A percentile compares a stretch with the other conserved stretches of the same genome.
phyloP scores from a whole-genome alignment of 2,797 vertebrate genomes.

The Coreius guichenoti region DNA sequence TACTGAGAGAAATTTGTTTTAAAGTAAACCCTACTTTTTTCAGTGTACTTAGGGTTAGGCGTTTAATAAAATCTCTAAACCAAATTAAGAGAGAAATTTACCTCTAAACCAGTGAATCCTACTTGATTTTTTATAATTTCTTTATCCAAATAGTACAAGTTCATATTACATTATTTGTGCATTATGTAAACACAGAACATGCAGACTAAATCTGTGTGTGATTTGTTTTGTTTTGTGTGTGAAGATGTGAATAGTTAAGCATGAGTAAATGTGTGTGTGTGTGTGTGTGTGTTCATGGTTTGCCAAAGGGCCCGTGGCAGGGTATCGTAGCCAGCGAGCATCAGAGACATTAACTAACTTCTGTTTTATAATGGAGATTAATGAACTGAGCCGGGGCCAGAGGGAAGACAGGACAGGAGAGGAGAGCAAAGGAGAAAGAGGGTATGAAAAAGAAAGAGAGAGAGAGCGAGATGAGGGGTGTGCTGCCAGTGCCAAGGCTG shows the following conservation, averaged over 20 bases:
- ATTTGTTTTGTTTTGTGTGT: background rate
- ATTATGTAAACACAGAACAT: background rate
- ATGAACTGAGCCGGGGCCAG: conserved; percentile 72
- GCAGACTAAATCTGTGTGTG: background rate
- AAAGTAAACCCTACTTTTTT: background rate
- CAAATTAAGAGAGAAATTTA: background rate
- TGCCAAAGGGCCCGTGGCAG: conserved; percentile 67
- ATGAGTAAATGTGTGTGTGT: conserved; percentile 19
- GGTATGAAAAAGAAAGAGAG: conserved; percentile 26
- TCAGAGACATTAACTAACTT: conserved; percentile 83
- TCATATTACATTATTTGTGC: background rate
- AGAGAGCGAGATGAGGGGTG: conserved; percentile 3
- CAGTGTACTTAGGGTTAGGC: background rate
- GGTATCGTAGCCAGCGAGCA: conserved; percentile 70
- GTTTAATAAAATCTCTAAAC: background rate
- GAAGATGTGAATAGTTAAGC: conserved; percentile 19
- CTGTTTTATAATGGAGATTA: conserved; percentile 85
- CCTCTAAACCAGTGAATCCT: background rate
- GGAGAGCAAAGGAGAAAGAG: conserved; percentile 48
- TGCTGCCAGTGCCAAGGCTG: conserved; percentile 58
- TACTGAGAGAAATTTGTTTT: background rate
- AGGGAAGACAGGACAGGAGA: conserved; percentile 43
- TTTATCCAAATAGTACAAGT: background rate
- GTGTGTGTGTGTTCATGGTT: conserved; percentile 42
- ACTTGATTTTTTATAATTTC: background rate